Evolutionary conservation across 2,113 vertebrate genomes (phyloP), one percentile per base, ranked within the genome.

Genomic region (Zootoca vivipara): DNA sequence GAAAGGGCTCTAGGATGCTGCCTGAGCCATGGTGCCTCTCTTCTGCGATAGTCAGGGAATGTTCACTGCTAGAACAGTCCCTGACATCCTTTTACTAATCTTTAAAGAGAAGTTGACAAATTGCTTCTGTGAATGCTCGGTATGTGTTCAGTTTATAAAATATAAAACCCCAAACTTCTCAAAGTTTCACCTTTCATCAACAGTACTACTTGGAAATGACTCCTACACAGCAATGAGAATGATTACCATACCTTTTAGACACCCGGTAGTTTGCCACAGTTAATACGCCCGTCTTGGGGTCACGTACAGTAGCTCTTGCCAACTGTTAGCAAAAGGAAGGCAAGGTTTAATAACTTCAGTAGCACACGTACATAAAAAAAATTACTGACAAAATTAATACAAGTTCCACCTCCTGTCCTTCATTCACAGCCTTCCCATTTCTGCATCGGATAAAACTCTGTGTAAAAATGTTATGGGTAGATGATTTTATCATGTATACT

Each of bases 201-300:
- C 74, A 58, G 30, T 30, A 58, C 56, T 30, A 58, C 56, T 38
- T 87, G 28, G 56, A 74, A 81, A 33, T 82, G 42, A 64, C 30
- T 42, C 9, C 4, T 33, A 64, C 52, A 30, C 52, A 30, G 58
- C 33, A 69, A 33, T 22, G 24, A 40, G 56, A 64, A 75, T n/a
- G 5, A 15, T 12, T 5, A 1, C 15, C 96, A 97, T 94, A 99
- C 99, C 99, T 99, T 97, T 99, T 99, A 1, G 99, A 99, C 5
- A 99, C 98, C 95, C 99, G 98, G 97, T 99, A 99, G 96, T 96
- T 97, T 46, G 99, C 99, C 83, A 98, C 98, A 26, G 98, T 99
- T 86, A 99, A 96, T 89, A 99, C 96, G 2, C 99, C 99, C 0
- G 98, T 99, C 96, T 99, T 99, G 72, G 99, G 99, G 92, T 99